A percentile compares a stretch with the other conserved stretches of the same genome.
Conservation (phyloP, 2,797 vertebrate genomes). For the Champsocephalus gunnari region DNA sequence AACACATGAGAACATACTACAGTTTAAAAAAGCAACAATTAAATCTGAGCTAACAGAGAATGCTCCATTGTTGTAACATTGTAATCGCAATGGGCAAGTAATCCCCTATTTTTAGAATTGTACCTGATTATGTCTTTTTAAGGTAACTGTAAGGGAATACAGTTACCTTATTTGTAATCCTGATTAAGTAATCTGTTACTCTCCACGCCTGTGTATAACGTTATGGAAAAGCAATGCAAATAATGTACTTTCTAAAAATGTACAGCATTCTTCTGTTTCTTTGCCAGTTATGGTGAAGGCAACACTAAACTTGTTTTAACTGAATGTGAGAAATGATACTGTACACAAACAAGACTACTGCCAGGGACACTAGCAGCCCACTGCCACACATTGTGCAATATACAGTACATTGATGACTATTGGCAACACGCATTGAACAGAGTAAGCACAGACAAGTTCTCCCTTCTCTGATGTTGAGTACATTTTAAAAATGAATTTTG, state of each 20-base stretch:
- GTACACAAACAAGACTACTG: conserved; percentile 28
- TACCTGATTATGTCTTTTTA: too few species aligned
- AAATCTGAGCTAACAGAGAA: too few species aligned
- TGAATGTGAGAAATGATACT: conserved; percentile 34
- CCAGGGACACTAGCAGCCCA: conserved; percentile 4
- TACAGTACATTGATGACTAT: conserved; percentile 15
- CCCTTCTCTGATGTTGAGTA: conserved; percentile 4
- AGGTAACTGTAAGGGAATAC: too few species aligned
- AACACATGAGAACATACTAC: too few species aligned
- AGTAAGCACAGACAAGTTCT: conserved; percentile 18
- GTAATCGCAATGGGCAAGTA: too few species aligned
- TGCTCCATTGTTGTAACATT: too few species aligned
- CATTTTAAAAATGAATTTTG: not conserved
- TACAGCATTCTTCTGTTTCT: not conserved
- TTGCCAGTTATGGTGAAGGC: not conserved
- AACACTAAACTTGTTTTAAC: not conserved
- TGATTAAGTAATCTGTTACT: too few species aligned
- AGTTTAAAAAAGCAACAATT: too few species aligned
- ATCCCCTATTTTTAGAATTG: too few species aligned
- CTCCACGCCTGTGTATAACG: not conserved
- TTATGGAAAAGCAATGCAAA: not conserved
- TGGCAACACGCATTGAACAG: conserved; percentile 25
- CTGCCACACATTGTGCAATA: not conserved
- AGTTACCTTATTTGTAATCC: too few species aligned
- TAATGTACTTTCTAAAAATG: not conserved